Base-by-base conservation (phyloP, 2,888 invertebrate genomes). In the Aethes cnicana region DNA sequence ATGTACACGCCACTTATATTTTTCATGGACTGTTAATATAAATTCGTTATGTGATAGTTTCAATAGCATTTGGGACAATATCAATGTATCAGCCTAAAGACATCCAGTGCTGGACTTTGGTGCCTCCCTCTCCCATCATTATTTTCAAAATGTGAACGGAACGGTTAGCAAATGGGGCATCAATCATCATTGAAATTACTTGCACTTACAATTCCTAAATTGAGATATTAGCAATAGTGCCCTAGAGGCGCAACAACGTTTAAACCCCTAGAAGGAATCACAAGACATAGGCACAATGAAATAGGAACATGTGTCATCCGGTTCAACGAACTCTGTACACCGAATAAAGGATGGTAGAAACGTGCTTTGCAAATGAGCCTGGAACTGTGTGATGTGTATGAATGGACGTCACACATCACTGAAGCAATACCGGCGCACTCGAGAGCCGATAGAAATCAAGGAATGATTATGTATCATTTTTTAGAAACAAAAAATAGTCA, bases 261-360 rank as follows among this genome's bases (percentile, higher is more conserved):
- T 28, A 9, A 48, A 47, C 37, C 28, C 30, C 37, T 39, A 33
- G 30, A 57, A 59, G 48, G 50, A 55, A 49, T 47, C 44, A 57
- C 58, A 55, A 62, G 62, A 58, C 67, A 64, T 62, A 64, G n/a
- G n/a, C n/a, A n/a, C 61, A 61, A 59, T 69, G 65, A 49, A 54
- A 47, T 68, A 64, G 63, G 61, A 62, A 69, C 71, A 70, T 82
- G 74, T 82, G 68, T 81, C 78, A 81, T 65, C 56, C 57, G 55
- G 81, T 74, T 81, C 75, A 69, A 58, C 69, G 77, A 81, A 77
- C 83, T 50, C 23, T 66, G 43, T 16, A 53, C 56, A 59, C 72
- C 71, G 53, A 71, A 77, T 74, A 77, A 72, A 73, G 72, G 60
- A 59, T 61, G 66, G 64, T 63, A 63, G 65, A 62, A 63, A 56